These are phyloP conservation scores for Cyphomyrus discorhynchus DNA, from an alignment of 2,113 vertebrate genomes.

Conservation along the genomic window DNA sequence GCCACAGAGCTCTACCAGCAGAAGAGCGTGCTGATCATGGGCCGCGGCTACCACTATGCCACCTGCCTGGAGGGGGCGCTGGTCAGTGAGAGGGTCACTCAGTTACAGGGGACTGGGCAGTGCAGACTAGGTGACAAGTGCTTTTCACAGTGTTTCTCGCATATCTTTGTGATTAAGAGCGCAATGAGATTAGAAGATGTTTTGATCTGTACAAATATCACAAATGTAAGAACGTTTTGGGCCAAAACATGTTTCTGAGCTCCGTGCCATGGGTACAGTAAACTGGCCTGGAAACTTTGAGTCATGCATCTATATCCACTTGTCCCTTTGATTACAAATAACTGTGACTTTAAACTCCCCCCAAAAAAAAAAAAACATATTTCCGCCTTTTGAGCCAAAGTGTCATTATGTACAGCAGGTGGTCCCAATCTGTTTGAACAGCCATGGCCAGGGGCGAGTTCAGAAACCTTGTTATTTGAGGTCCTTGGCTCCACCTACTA, in stretches of 20 bases:
- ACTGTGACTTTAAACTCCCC: not conserved
- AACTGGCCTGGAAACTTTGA: not conserved
- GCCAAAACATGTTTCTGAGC: not conserved
- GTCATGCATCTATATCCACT: not conserved
- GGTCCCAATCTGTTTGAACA: not conserved
- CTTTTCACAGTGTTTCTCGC: not conserved
- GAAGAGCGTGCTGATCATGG: conserved; percentile 98
- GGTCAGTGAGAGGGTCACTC: conserved; percentile 58
- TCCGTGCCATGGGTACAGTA: not conserved
- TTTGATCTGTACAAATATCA: not conserved
- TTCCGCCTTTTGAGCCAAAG: not conserved
- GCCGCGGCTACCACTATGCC: conserved; percentile 92
- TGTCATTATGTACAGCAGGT: not conserved
- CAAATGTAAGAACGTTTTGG: not conserved
- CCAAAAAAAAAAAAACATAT: not conserved
- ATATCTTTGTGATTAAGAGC: not conserved
- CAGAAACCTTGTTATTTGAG: not conserved
- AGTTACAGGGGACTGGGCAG: not conserved
- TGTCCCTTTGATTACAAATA: not conserved
- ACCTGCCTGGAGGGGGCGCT: conserved; percentile 93
- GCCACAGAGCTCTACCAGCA: conserved; percentile 89
- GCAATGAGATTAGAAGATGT: not conserved
- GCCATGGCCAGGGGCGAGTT: not conserved
- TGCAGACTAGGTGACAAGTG: not conserved
- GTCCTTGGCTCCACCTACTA: not conserved